A percentile compares a stretch with the other conserved stretches of the same genome.
These are phyloP conservation scores for Meliscaeva auricollis DNA, from an alignment of 2,888 invertebrate genomes.

Conservation along the genomic window DNA sequence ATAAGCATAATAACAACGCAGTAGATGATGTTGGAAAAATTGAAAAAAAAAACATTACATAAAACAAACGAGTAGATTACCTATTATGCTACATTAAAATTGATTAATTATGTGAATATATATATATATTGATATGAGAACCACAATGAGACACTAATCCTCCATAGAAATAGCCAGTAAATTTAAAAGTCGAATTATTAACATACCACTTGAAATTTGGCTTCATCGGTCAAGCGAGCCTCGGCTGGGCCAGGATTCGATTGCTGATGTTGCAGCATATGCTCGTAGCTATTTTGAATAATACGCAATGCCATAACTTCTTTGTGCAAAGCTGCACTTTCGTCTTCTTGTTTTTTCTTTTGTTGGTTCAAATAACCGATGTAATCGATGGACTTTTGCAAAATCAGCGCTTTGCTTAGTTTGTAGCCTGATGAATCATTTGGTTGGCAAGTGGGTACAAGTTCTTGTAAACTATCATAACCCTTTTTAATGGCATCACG, in stretches of 20 bases:
- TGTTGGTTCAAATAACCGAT: conserved; percentile 96
- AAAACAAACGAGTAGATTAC: too few species aligned
- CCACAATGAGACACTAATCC: too few species aligned
- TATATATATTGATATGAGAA: too few species aligned
- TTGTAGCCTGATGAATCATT: conserved; percentile 96
- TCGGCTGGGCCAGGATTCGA: conserved; percentile 95
- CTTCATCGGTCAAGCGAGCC: conserved; percentile 95
- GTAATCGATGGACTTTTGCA: conserved; percentile 97
- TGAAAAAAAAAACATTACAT: too few species aligned
- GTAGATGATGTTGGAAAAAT: too few species aligned
- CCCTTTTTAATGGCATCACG: conserved; percentile 99
- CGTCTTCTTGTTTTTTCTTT: conserved; percentile 97
- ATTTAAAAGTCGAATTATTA: too few species aligned
- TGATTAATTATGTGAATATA: too few species aligned
- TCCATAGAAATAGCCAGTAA: too few species aligned
- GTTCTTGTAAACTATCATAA: conserved; percentile 95
- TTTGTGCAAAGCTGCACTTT: conserved; percentile 93
- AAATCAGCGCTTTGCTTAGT: conserved; percentile 95
- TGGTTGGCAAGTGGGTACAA: conserved; percentile 97
- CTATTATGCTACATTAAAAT: too few species aligned
- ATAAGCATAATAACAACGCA: too few species aligned
- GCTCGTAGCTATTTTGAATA: conserved; percentile 97
- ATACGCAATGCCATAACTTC: conserved; percentile 97
- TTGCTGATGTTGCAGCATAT: conserved; percentile 98
- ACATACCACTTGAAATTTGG: conserved; percentile 97